These are phyloP conservation scores for Periphyllus acericola DNA, from an alignment of 2,888 invertebrate genomes.

Conservation along the genomic window DNA sequence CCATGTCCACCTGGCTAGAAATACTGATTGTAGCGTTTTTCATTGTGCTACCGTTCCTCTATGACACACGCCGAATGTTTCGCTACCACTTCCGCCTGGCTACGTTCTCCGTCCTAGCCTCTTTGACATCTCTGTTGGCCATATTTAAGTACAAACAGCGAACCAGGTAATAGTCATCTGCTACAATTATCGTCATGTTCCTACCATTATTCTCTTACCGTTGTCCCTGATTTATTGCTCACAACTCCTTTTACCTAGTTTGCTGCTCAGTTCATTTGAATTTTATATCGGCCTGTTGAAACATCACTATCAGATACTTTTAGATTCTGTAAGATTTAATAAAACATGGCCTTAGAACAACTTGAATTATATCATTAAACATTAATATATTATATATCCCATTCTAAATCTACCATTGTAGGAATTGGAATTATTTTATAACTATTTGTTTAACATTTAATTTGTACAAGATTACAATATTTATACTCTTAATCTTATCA, in stretches of 20 bases:
- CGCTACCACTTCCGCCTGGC: slow-evolving; percentile 48
- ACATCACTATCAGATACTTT: not conserved
- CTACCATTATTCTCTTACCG: not conserved
- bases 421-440: no score
- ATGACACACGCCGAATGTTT: slow-evolving; percentile 15
- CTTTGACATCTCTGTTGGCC: slow-evolving; percentile 29
- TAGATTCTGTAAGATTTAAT: not conserved
- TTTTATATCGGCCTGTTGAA: not conserved
- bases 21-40: slow-evolving; percentile 35
- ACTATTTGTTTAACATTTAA: no score
- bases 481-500: no score
- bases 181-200: not conserved
- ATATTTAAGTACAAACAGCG: slow-evolving; percentile 38
- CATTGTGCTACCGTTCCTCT: slow-evolving; percentile 37
- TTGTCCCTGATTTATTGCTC: not conserved
- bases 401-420: no score
- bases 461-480: no score
- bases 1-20: slow-evolving; percentile 47
- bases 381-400: no score
- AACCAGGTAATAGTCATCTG: not conserved
- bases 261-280: not conserved
- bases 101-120: slow-evolving; percentile 7
- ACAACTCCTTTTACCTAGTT: not conserved
- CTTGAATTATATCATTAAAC: no score
- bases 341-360: not conserved